A percentile compares a stretch with the other conserved stretches of the same genome.
Evolutionary conservation across 2,888 invertebrate species (phyloP).

Genomic region (Caenorhabditis imperialis): DNA sequence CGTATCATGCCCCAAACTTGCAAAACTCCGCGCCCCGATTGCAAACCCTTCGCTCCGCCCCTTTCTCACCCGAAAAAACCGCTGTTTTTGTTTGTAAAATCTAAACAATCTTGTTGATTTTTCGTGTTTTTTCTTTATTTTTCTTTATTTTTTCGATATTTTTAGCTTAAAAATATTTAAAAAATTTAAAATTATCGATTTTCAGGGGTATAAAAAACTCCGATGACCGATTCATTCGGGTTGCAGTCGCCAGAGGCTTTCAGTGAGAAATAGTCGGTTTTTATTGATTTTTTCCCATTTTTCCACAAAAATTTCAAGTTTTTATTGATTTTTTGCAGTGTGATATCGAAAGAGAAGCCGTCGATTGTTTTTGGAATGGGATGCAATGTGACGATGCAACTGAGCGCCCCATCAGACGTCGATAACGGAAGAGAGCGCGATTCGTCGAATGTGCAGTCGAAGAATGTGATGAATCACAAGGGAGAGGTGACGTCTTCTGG

Average conservation of each 20-base stretch:
- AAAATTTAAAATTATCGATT: slow-evolving; percentile 1
- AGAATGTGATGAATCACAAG: slow-evolving; percentile 70
- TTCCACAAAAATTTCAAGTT: background rate
- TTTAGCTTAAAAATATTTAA: too few species aligned
- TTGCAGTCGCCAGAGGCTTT: slow-evolving; percentile 52
- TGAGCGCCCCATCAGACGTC: slow-evolving; percentile 45
- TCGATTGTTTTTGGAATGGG: slow-evolving; percentile 67
- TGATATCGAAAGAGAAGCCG: slow-evolving; percentile 59
- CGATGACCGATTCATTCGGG: slow-evolving; percentile 42
- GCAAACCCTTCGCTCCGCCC: too few species aligned
- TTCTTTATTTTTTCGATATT: background rate
- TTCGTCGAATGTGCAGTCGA: slow-evolving; percentile 68
- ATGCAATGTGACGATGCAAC: slow-evolving; percentile 66
- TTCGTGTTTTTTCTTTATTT: background rate
- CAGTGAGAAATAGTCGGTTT: slow-evolving; percentile 54
- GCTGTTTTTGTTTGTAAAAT: too few species aligned
- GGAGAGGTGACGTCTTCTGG: slow-evolving; percentile 64
- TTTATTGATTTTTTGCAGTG: too few species aligned
- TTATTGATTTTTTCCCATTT: background rate
- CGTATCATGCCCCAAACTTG: too few species aligned
- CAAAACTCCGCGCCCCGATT: too few species aligned
- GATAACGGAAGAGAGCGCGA: slow-evolving; percentile 68
- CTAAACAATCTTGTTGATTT: too few species aligned
- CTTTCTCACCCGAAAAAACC: too few species aligned
- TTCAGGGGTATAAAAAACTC: slow-evolving; percentile 22